Base-by-base conservation (phyloP, 1,140 invertebrate species). In the Laodelphax striatellus region DNA sequence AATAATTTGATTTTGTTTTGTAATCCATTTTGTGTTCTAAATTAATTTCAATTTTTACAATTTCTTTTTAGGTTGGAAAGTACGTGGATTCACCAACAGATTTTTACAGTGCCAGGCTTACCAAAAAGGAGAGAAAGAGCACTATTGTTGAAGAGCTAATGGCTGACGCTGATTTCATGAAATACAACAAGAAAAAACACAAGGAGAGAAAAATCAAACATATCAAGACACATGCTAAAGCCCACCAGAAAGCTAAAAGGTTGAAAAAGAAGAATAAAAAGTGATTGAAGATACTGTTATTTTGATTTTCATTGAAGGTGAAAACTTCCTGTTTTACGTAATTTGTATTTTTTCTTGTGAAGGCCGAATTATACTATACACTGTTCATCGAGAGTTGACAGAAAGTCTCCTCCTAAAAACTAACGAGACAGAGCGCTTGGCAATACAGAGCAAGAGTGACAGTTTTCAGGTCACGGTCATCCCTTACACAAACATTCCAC, bases 111-210 rank as follows among this genome's bases (percentile, higher is more conserved):
- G 80, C 84, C 63, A 77, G 93, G 55, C 71, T 95, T 57, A 87
- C 90, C 0, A 90, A 87, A 63, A 94, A 92, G 70, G 80, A 94
- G 66, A 79, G 92, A 2, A 97, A 96, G 72, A 74, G 79, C 22
- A 94, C 91, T 0, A 79, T 98, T 61, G 92, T 97, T 0, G 93
- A 98, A 63, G 94, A 98, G 71, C 75, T 97, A 0, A 73, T 97
- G 70, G 85, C 85, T 10, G 91, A 97, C 81, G 86, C 88, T 14
- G 82, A 93, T 67, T 89, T 94, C 69, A 80, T 86, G 65, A 87
- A 86, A 75, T 92, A 86, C 63, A 92, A 88, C 68, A 93, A 92
- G 72, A 81, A 82, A 63, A 90, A 90, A 72, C 92, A 89, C 69
- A 82, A 82, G 54, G 83, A 90, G 67, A 69, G 66, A 17, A 57